Conservation (phyloP, 2,888 invertebrate genomes). For the Ethmia dodecea region DNA sequence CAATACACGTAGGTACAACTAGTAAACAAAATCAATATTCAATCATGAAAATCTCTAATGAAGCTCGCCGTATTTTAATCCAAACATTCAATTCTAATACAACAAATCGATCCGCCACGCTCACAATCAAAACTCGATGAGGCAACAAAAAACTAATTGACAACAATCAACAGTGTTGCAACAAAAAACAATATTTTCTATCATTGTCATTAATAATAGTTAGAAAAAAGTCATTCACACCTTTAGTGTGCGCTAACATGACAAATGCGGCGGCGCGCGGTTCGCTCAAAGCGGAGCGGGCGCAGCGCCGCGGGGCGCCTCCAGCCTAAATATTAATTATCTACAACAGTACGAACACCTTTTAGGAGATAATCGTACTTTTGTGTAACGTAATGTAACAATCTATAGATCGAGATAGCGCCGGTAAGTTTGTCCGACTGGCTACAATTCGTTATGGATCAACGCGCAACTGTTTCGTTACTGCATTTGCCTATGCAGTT, state of each 20-base stretch:
- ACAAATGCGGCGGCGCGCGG: slow-evolving; percentile 62
- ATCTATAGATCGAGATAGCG: slow-evolving; percentile 60
- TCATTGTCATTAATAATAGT: slow-evolving; percentile 74
- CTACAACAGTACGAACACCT: slow-evolving; percentile 70
- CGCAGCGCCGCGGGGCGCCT: slow-evolving; percentile 66
- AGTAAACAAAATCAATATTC: slow-evolving; percentile 1
- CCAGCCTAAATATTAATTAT: slow-evolving; percentile 73
- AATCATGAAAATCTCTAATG: slow-evolving; percentile 48
- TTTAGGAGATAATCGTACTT: slow-evolving; percentile 71
- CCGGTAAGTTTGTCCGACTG: slow-evolving; percentile 16
- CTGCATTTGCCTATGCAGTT: no score
- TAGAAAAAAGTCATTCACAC: slow-evolving; percentile 75
- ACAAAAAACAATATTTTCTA: slow-evolving; percentile 74
- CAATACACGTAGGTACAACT: no score
- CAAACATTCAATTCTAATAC: slow-evolving; percentile 68
- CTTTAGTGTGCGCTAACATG: slow-evolving; percentile 73
- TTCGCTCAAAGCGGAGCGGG: slow-evolving; percentile 52
- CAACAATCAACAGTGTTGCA: slow-evolving; percentile 70
- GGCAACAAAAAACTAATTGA: slow-evolving; percentile 72
- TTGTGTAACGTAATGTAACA: slow-evolving; percentile 52
- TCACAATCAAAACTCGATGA: slow-evolving; percentile 53
- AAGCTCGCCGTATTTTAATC: slow-evolving; percentile 63
- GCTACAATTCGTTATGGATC: no score
- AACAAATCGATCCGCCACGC: slow-evolving; percentile 63
- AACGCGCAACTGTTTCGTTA: neutral